Conservation (phyloP, 2,797 vertebrate species). For the Labeo calbasu region DNA sequence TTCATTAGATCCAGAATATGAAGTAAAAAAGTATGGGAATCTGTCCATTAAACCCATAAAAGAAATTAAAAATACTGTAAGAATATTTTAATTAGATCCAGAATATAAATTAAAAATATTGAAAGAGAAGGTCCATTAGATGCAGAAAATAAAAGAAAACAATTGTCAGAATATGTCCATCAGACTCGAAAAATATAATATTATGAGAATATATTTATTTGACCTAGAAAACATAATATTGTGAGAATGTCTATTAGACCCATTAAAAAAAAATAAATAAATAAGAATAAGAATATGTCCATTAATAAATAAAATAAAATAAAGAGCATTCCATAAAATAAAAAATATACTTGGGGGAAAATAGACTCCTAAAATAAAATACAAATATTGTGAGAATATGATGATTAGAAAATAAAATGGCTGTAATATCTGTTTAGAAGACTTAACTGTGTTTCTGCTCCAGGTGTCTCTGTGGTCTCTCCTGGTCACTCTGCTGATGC, state of each 20-base stretch:
- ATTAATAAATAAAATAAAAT: no score
- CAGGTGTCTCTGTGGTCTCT: constrained; percentile 96
- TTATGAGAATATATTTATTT: neutral
- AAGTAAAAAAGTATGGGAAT: neutral
- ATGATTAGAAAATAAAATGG: neutral
- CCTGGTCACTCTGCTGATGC: constrained; percentile 87
- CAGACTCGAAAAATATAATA: neutral
- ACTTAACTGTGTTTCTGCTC: constrained; percentile 17
- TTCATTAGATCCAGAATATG: neutral
- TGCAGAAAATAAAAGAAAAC: neutral
- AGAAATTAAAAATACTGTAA: no score
- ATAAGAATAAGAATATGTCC: neutral
- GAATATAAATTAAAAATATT: no score
- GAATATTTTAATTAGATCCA: no score
- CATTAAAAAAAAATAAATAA: neutral
- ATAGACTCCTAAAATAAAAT: neutral
- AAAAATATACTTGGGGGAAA: no score
- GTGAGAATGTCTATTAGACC: neutral
- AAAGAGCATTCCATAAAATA: no score
- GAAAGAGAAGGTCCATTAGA: no score
- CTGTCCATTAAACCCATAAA: neutral
- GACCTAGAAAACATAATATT: neutral
- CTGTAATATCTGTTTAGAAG: neutral
- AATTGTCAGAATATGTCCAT: neutral
- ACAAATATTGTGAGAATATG: neutral